phyloP scores from a whole-genome alignment of 2,113 vertebrate species.

The Cololabis saira region DNA sequence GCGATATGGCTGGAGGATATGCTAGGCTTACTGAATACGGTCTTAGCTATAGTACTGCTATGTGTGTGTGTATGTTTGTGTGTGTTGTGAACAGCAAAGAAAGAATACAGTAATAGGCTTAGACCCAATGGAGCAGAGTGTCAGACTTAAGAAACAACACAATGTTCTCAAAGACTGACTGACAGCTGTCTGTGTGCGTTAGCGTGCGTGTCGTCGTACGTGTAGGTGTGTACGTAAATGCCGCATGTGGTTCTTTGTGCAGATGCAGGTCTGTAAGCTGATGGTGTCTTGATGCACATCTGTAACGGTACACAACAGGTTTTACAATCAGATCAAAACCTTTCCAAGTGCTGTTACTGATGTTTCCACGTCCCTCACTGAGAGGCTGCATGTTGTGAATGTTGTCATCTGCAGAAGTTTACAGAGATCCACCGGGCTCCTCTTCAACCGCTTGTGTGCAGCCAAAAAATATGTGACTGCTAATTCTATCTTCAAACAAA shows the following conservation, averaged over 20 bases:
- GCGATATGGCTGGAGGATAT: constrained; percentile 70
- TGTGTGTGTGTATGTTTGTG: constrained; percentile 39
- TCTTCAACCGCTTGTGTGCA: too few species aligned
- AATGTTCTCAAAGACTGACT: constrained; percentile 58
- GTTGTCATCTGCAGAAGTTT: too few species aligned
- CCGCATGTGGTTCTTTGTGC: not conserved
- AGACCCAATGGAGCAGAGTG: constrained; percentile 56
- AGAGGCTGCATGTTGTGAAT: too few species aligned
- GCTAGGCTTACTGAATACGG: constrained; percentile 79
- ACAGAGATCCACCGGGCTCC: too few species aligned
- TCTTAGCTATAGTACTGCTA: constrained; percentile 62
- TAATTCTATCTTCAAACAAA: too few species aligned
- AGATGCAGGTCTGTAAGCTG: constrained; percentile 8
- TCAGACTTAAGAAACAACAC: constrained; percentile 68
- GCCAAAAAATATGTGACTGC: too few species aligned
- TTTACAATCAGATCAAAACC: too few species aligned
- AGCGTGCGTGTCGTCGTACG: constrained; percentile 24
- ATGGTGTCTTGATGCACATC: too few species aligned
- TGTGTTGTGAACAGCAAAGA: constrained; percentile 63
- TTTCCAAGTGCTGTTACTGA: too few species aligned
- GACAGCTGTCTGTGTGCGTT: constrained; percentile 56
- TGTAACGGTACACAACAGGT: too few species aligned
- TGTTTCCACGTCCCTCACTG: too few species aligned
- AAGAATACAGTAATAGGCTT: constrained; percentile 75
- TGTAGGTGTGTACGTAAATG: constrained; percentile 12